These are phyloP conservation scores for Diadromus collaris DNA, from an alignment of 2,888 invertebrate species.

Conservation along the genomic window DNA sequence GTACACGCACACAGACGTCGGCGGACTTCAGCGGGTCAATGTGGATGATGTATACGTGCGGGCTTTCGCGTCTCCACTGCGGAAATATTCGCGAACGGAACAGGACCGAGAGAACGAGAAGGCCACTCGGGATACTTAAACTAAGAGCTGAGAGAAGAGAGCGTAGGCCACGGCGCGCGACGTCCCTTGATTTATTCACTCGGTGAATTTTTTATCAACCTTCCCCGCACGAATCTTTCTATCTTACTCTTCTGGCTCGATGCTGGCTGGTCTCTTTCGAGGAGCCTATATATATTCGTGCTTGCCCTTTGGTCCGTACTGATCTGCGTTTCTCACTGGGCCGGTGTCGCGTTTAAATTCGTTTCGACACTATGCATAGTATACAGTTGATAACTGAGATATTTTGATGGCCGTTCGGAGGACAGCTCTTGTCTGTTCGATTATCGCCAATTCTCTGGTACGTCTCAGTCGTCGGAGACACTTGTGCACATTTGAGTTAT, in stretches of 20 bases:
- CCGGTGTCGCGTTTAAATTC: not conserved
- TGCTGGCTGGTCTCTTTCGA: constrained; percentile 42
- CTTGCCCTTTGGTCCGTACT: constrained; percentile 29
- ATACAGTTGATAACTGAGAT: not conserved
- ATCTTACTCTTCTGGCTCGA: constrained; percentile 22
- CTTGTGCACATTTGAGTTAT: no score
- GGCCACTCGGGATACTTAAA: constrained; percentile 72
- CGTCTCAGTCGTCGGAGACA: no score
- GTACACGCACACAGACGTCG: constrained; percentile 19
- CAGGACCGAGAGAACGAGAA: constrained; percentile 60
- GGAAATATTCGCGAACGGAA: constrained; percentile 71
- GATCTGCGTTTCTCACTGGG: constrained; percentile 22
- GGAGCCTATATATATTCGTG: constrained; percentile 29
- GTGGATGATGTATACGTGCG: constrained; percentile 41
- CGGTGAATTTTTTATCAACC: constrained; percentile 75
- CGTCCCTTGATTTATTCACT: constrained; percentile 78
- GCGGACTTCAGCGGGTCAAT: not conserved
- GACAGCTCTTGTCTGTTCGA: not conserved
- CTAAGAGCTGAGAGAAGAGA: constrained; percentile 67
- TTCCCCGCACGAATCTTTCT: constrained; percentile 43
- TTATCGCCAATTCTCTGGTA: no score
- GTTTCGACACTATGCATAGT: not conserved
- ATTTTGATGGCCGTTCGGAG: not conserved
- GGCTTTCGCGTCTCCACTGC: constrained; percentile 38
- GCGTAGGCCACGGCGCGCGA: constrained; percentile 63